Evolutionary conservation across 2,113 vertebrate species (phyloP), one percentile per base, ranked within the genome.

Genomic region (Zeus faber): DNA sequence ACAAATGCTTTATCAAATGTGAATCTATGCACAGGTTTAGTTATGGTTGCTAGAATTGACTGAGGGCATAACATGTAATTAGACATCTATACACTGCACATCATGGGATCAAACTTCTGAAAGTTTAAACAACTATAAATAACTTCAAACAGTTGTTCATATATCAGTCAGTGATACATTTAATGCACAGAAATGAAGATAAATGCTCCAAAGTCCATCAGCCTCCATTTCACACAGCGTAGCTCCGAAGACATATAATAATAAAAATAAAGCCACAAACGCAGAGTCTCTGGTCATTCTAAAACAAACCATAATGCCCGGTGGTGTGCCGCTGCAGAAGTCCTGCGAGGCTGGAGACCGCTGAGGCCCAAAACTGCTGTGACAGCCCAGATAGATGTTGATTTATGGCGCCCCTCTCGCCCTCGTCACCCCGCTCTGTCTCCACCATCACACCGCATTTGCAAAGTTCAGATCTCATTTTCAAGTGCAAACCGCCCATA

Each of bases 301-400:
- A 53, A 66, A 70, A 71, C 63, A 62, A 66, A 58, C 61, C 67
- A 70, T 80, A 70, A 62, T 60, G 33, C 18, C 49, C 31, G 65
- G 57, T 71, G 77, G 70, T 78, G 77, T 22, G 35, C 20, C 71
- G 70, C 49, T 61, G 44, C 14, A 72, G 58, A 58, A 70, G 66
- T 67, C 27, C 68, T 70, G 61, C 71, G 49, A 74, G 58, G 71
- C 76, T 62, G 72, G 78, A 70, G 50, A 14, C 45, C 65, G 76
- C 75, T 47, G 51, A 73, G 68, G 74, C 65, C 51, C 58, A 79
- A 80, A 88, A 56, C 49, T 53, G 73, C 73, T 79, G 69, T 81
- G 83, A 79, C 83, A 82, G 71, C 62, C 78, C 62, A 69, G 73
- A 87, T 47, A 74, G 82, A 85, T 84, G 80, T 78, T 85, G 83